phyloP scores from a whole-genome alignment of 2,113 vertebrate genomes.

The Pluvianellus socialis region DNA sequence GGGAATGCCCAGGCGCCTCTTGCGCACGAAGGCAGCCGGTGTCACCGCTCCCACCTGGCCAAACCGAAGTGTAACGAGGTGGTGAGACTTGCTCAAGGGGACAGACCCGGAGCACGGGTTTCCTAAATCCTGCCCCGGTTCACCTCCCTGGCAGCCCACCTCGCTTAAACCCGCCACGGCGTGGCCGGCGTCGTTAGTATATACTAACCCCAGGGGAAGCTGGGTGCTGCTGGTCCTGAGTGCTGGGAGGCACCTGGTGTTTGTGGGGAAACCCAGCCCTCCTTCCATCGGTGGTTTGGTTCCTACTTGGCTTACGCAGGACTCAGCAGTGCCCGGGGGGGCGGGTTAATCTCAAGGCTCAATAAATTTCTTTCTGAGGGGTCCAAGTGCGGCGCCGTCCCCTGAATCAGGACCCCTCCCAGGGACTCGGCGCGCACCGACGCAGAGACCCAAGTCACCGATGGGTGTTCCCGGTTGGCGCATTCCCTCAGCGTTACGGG shows the following conservation, averaged over 20 bases:
- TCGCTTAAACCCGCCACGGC: accelerated
- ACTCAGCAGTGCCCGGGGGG: accelerated
- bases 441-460: neutral
- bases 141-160: neutral
- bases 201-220: accelerated
- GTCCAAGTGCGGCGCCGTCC: accelerated
- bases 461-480: no score
- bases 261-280: neutral
- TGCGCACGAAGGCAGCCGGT: accelerated
- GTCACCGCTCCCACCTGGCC: neutral
- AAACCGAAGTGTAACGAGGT: neutral
- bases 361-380: neutral
- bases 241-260: neutral
- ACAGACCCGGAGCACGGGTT: neutral
- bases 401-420: neutral
- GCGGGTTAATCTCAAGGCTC: neutral
- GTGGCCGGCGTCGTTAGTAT: accelerated
- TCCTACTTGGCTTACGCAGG: neutral
- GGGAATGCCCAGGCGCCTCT: neutral
- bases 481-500: no score
- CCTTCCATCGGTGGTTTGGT: accelerated
- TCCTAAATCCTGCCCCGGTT: neutral
- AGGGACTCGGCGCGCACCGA: neutral
- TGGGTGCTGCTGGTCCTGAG: neutral
- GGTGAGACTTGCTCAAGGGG: neutral